Base-by-base conservation (phyloP, 2,113 vertebrate genomes). In the Burhinus bistriatus region DNA sequence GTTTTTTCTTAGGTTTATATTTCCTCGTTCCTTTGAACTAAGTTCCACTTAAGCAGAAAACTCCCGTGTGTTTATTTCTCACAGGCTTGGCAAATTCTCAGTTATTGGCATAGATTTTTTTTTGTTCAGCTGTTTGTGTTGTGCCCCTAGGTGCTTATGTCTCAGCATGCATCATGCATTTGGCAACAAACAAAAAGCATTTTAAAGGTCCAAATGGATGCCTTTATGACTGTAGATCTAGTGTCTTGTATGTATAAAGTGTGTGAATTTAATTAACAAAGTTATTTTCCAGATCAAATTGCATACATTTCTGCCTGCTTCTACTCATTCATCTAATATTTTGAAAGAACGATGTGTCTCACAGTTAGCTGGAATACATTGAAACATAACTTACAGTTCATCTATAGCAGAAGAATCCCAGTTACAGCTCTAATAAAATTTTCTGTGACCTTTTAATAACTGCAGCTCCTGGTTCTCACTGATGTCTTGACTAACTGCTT, bases 51-150 rank as follows among this genome's bases (percentile, higher is more conserved):
- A 62, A 94, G 44, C 65, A 76, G 77, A 54, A 89, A 75, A 82
- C 40, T 87, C 80, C 51, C 59, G 40, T 90, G 30, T 86, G 62
- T 54, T 95, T 44, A 66, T 92, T 92, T 96, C 61, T 93, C 49
- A 52, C 17, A 58, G 89, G 22, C 83, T 85, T 95, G 77, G 89
- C 49, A 89, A 54, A 72, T 69, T 75, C 16, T 69, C 38, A 58
- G 54, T 84, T 94, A 72, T 42, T 92, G 94, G 91, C 83, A 78
- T 81, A 70, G 47, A 38, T 87, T 55, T 66, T 66, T 66, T 66
- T 93, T 90, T 61, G 62, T 83, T 90, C 76, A 87, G 83, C 91
- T 96, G 77, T 91, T 90, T 44, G 16, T 93, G 89, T 93, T 82
- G 57, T 97, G 87, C 77, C 95, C 75, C 40, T 54, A 68, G 91